Percentiles rank a stretch among this genome's conserved stretches.
Evolutionary conservation across 2,888 invertebrate genomes (phyloP).

Genomic region (Anthrax anthrax): DNA sequence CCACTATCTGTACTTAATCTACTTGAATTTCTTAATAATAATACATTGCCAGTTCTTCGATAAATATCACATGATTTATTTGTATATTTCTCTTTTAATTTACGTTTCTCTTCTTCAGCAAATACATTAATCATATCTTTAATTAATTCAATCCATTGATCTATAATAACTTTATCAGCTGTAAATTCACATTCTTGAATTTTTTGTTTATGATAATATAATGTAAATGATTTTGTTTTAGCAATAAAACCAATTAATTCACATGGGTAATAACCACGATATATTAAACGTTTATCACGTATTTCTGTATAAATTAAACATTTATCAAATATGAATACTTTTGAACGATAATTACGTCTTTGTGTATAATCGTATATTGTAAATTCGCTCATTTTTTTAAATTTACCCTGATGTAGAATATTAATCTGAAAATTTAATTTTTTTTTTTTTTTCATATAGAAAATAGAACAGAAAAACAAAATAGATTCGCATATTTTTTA

Average conservation of each 20-base stretch:
- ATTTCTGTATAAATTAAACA: slow-evolving; percentile 33
- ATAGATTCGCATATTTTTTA: neutral
- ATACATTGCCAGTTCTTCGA: slow-evolving; percentile 23
- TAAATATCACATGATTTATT: slow-evolving; percentile 20
- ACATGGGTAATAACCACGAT: slow-evolving; percentile 31
- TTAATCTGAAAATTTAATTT: slow-evolving; percentile 24
- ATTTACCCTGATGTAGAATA: slow-evolving; percentile 31
- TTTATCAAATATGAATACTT: slow-evolving; percentile 33
- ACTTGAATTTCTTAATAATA: slow-evolving; percentile 29
- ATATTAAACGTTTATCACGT: slow-evolving; percentile 27
- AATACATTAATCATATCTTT: slow-evolving; percentile 27
- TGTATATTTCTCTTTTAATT: slow-evolving; percentile 24
- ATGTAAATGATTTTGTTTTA: slow-evolving; percentile 22
- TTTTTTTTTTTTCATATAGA: too few species aligned
- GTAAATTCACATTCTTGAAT: slow-evolving; percentile 31
- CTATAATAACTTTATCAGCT: slow-evolving; percentile 22
- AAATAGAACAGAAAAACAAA: slow-evolving; percentile 2
- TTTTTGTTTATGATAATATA: slow-evolving; percentile 29
- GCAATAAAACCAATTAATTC: slow-evolving; percentile 29
- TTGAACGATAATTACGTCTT: slow-evolving; percentile 26
- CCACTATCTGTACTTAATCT: slow-evolving; percentile 32
- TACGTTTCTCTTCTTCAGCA: slow-evolving; percentile 26
- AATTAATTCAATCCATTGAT: slow-evolving; percentile 27
- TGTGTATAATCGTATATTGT: slow-evolving; percentile 24
- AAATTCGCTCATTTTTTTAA: slow-evolving; percentile 30